Evolutionary conservation across 1,140 invertebrate genomes (phyloP).

Genomic region (Papilio helenus): DNA sequence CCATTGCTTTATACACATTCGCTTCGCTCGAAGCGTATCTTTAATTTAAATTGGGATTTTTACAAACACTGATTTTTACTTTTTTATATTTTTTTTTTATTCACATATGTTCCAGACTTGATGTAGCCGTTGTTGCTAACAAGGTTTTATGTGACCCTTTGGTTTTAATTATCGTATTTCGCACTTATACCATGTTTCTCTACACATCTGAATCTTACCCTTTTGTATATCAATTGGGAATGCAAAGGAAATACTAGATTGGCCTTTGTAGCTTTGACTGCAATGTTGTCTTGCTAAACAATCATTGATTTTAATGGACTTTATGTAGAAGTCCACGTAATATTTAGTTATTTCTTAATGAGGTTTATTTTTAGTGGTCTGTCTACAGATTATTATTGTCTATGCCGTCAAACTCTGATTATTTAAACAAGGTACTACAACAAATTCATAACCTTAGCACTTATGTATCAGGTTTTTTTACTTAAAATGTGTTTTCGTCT

Average conservation of each 20-base stretch:
- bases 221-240: neutral
- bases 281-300: neutral
- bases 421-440: no score
- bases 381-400: no score
- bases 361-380: no score
- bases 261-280: neutral
- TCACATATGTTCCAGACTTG: neutral
- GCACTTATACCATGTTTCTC: neutral
- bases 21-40: no score
- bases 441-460: no score
- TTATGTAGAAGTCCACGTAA: neutral
- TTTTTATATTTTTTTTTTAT: neutral
- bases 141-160: neutral
- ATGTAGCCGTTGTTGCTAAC: neutral
- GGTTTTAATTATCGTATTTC: neutral
- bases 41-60: no score
- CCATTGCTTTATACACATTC: neutral
- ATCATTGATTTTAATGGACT: neutral
- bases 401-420: no score
- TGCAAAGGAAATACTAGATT: neutral
- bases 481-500: no score
- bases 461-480: no score
- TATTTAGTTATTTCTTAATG: neutral
- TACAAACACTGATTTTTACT: no score
- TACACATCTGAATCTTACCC: neutral